Base-by-base conservation (phyloP, 2,797 vertebrate species). In the Notoglanidium macrostoma region DNA sequence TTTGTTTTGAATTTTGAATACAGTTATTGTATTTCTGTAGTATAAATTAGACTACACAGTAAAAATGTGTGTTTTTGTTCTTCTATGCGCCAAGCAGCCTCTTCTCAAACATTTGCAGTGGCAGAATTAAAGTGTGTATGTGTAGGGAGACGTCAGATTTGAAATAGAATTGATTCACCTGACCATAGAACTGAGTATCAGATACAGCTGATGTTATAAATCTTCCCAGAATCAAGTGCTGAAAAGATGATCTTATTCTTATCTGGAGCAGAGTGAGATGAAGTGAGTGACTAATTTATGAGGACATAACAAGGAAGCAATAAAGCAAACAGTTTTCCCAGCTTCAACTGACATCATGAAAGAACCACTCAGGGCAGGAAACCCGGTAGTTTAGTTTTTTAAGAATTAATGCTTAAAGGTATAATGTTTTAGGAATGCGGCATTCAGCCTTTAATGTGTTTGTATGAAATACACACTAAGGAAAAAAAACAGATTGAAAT, bases 301-400 rank as follows among this genome's bases (percentile, higher is more conserved):
- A 91, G 89, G 87, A 89, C 89, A 89, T 92, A 92, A 92, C 87
- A 86, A 89, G 89, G 86, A 91, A 88, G 89, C 89, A 84, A 90
- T 91, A 91, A 91, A 92, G 88, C 90, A 92, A 92, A 92, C 88
- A 90, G 86, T 88, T 90, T 90, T 89, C 86, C 82, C 89, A 85
- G 89, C 89, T 91, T 90, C 87, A 86, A 85, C 87, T 88, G 83
- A 86, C 87, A 86, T 87, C 87, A 82, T 90, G 85, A 87, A 88
- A 87, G 83, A 90, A 85, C 68, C 85, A 90, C 91, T 89, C 87
- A 89, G 86, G 90, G 91, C 87, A 83, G 87, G 77, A 87, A 87
- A 89, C 70, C 54, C 76, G 81, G 87, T 83, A 85, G 86, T 91
- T 91, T 90, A 85, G 79, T 89, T 91, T 90, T 89, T 89, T 82